phyloP scores from a whole-genome alignment of 1,140 invertebrate genomes.

The Scaptomyza pallida region DNA sequence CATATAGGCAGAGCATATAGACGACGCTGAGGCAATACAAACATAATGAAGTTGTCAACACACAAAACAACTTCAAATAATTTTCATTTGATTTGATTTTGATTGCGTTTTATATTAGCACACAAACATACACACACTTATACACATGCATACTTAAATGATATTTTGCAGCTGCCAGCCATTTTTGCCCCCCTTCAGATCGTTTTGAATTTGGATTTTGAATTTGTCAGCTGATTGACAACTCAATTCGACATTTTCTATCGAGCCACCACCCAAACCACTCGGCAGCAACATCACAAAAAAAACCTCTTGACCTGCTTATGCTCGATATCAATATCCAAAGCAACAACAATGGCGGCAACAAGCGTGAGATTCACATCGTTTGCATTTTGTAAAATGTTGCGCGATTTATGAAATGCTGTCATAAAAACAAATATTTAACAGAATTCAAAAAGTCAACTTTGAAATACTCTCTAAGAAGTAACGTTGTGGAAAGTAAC shows the following conservation, averaged over 20 bases:
- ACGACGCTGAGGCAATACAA: constrained; percentile 70
- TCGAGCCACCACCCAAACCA: constrained; percentile 4
- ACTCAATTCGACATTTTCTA: constrained; percentile 41
- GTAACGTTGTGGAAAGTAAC: too few relatives aligned
- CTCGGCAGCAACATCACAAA: too few relatives aligned
- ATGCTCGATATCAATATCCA: constrained; percentile 10
- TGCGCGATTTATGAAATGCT: constrained; percentile 64
- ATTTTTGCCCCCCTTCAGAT: not conserved
- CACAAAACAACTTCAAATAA: constrained; percentile 65
- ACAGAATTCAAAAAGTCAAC: not conserved
- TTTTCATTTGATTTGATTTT: constrained; percentile 82
- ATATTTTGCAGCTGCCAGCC: not conserved
- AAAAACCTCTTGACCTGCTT: constrained; percentile 45
- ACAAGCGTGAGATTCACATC: constrained; percentile 32
- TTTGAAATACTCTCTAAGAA: constrained; percentile 1
- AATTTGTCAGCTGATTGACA: constrained; percentile 53
- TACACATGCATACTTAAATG: constrained; percentile 31
- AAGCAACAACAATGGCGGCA: constrained; percentile 1
- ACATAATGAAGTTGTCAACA: constrained; percentile 79
- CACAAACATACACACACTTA: constrained; percentile 9
- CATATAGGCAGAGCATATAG: not conserved
- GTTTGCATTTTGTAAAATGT: constrained; percentile 47
- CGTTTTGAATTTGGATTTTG: constrained; percentile 31
- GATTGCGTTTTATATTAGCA: constrained; percentile 77
- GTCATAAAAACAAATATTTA: constrained; percentile 21